Conservation (phyloP, 2,888 invertebrate genomes). For the Lasius fuliginosus region DNA sequence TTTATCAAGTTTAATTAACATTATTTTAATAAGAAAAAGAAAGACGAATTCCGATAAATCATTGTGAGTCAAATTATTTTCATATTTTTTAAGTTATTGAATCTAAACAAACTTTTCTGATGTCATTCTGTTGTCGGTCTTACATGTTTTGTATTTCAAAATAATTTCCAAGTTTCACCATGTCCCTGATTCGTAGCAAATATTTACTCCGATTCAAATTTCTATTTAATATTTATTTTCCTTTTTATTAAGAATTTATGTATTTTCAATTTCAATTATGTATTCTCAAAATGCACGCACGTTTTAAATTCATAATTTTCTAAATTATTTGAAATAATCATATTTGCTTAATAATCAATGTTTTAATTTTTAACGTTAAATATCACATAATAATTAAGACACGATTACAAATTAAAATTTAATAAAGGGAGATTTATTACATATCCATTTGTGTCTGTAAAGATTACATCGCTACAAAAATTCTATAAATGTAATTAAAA, state of each 20-base stretch:
- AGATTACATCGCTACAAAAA: too few relatives aligned
- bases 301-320: background rate
- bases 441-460: background rate
- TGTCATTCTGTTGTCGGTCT: background rate
- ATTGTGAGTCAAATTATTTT: background rate
- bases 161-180: background rate
- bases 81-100: background rate
- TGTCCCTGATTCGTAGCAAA: constrained; percentile 8
- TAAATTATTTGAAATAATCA: background rate
- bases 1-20: background rate
- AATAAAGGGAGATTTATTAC: background rate
- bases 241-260: background rate
- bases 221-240: background rate
- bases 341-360: background rate
- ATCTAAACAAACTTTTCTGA: constrained; percentile 19
- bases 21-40: background rate
- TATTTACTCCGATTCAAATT: constrained; percentile 24
- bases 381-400: background rate
- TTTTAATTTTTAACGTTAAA: constrained; percentile 5
- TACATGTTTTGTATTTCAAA: background rate
- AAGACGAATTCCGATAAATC: background rate
- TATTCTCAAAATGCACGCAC: background rate
- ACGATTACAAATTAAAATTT: background rate
- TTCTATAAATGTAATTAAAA: background rate
- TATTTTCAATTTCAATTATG: background rate